Percentiles rank a stretch among this genome's conserved stretches.
These are phyloP conservation scores for Ormyrus labotus DNA, from an alignment of 2,888 invertebrate species.

Conservation along the genomic window DNA sequence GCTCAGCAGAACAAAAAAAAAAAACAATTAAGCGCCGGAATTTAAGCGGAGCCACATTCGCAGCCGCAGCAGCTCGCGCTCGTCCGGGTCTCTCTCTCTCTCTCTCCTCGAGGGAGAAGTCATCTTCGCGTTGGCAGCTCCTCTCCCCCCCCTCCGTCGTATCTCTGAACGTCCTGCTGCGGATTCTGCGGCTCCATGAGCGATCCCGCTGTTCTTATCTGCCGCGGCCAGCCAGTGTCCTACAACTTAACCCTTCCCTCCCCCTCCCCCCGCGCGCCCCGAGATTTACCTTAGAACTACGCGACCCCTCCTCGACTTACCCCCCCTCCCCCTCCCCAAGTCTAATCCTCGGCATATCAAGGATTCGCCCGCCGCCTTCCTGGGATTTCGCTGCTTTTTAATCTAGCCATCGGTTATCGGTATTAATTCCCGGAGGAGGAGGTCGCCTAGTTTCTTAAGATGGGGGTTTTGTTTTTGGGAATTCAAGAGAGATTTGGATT, in stretches of 20 bases:
- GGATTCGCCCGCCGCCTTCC: background rate
- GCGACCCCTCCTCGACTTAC: constrained; percentile 20
- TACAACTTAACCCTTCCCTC: constrained; percentile 73
- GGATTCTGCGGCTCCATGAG: constrained; percentile 70
- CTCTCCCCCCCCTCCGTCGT: constrained; percentile 28
- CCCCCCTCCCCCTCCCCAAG: background rate
- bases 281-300: constrained; percentile 57
- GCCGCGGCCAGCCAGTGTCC: constrained; percentile 71
- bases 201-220: constrained; percentile 71
- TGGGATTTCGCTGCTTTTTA: constrained; percentile 18
- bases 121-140: constrained; percentile 55
- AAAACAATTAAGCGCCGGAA: no score
- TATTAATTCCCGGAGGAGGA: background rate
- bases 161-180: constrained; percentile 61
- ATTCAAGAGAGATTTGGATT: no score
- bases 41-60: background rate
- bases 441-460: no score
- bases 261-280: constrained; percentile 21
- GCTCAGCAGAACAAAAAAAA: no score
- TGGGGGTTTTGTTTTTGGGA: no score
- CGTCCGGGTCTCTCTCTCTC: no score
- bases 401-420: constrained; percentile 7
- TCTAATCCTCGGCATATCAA: constrained; percentile 49
- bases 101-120: constrained; percentile 54
- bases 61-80: background rate